A percentile compares a stretch with the other conserved stretches of the same genome.
phyloP scores from a whole-genome alignment of 2,888 invertebrate species.

The Chydorus sphaericus region DNA sequence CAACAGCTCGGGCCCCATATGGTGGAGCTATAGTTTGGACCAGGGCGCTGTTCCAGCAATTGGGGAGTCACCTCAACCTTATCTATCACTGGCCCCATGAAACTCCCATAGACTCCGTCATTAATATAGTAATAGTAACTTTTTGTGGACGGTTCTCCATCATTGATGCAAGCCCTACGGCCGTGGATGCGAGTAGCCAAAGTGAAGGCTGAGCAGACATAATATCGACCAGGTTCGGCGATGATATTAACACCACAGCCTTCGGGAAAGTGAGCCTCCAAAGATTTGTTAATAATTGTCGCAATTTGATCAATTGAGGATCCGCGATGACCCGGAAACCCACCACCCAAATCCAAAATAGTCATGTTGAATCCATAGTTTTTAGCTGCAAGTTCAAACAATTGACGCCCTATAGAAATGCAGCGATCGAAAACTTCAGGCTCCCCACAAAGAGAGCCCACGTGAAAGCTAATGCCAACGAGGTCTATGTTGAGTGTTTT shows the following conservation, averaged over 20 bases:
- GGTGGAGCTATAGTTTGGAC: constrained; percentile 37
- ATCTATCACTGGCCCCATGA: constrained; percentile 92
- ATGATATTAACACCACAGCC: constrained; percentile 58
- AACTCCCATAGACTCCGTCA: constrained; percentile 97
- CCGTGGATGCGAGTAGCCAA: constrained; percentile 77
- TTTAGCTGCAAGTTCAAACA: constrained; percentile 52
- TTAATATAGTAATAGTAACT: constrained; percentile 90
- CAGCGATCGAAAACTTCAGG: constrained; percentile 57
- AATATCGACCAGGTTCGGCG: constrained; percentile 65
- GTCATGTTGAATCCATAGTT: constrained; percentile 58
- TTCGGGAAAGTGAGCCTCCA: constrained; percentile 70
- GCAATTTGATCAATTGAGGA: constrained; percentile 63
- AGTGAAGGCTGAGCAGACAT: constrained; percentile 88
- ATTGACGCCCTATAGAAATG: constrained; percentile 49
- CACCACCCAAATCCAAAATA: constrained; percentile 71
- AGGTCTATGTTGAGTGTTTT: constrained; percentile 59
- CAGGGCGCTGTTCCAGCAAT: constrained; percentile 28
- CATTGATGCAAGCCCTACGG: constrained; percentile 41
- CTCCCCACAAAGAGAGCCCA: constrained; percentile 66
- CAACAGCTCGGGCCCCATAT: constrained; percentile 97
- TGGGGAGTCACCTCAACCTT: constrained; percentile 67
- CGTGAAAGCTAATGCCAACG: constrained; percentile 68
- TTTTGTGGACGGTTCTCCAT: constrained; percentile 23
- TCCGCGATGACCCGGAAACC: constrained; percentile 66
- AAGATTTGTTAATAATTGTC: constrained; percentile 56